Base-by-base conservation (phyloP, 2,113 vertebrate genomes). In the Corythoichthys intestinalis region DNA sequence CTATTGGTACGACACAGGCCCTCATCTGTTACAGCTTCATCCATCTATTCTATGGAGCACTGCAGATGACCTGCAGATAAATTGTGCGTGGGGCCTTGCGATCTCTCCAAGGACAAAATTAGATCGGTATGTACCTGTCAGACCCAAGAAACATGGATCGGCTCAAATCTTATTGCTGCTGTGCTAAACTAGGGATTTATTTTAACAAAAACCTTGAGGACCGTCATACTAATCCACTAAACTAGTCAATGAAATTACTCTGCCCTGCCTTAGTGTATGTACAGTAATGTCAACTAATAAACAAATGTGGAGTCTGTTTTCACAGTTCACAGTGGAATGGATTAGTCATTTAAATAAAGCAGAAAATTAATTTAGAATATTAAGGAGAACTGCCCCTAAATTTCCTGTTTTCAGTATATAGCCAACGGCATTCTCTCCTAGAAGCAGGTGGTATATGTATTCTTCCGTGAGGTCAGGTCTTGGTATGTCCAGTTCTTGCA, bases 61-160 rank as follows among this genome's bases (percentile, higher is more conserved):
- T 7, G 70, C 61, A 34, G 76, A 74, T 89, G 89, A 92, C 87
- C 88, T 69, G 73, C 66, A 81, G 86, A 91, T 88, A 86, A 87
- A 90, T 89, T 38, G 67, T 41, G 4, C 70, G 81, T 71, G 72
- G 77, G 76, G 77, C 78, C 73, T 85, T 77, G 83, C 17, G 17
- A 70, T 79, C 76, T 84, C 84, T 85, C 85, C 86, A 89, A 89
- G 88, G 91, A 86, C 86, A 86, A 86, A 88, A 90, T 89, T 81
- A 85, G 81, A 89, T 86, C 66, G 65, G 80, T 87, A 74, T 79
- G 81, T 86, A 89, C 88, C 81, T 81, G 89, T 86, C 87, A 88
- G 72, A 48, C 70, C 86, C 72, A 82, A 86, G 79, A 91, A 86
- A 88, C 85, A 90, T 89, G 82, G 75, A 87, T 79, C 3, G 64